Evolutionary conservation across 2,797 vertebrate genomes (phyloP).

Genomic region (Stomatorhinus walkeri): DNA sequence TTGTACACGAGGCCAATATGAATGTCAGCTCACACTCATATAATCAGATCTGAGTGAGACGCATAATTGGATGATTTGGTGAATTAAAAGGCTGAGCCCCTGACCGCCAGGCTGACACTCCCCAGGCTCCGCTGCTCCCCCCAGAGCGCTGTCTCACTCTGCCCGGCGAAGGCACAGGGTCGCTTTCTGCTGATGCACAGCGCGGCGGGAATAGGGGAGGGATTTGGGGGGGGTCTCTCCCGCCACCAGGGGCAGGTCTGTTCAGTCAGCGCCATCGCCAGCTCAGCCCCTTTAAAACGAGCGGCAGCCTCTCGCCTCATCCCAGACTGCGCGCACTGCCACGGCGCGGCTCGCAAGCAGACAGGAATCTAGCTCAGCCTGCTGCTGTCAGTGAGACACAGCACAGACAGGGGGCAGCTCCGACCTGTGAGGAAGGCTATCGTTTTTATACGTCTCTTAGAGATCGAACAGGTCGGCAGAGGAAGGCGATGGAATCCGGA

Average conservation of each 20-base stretch:
- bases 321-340: background rate
- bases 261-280: slow-evolving; percentile 44
- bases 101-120: slow-evolving; percentile 28
- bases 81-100: slow-evolving; percentile 27
- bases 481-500: slow-evolving; percentile 58
- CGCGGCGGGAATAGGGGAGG: slow-evolving; percentile 23
- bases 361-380: slow-evolving; percentile 20
- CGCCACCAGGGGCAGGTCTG: slow-evolving; percentile 34
- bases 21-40: slow-evolving; percentile 30
- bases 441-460: slow-evolving; percentile 41
- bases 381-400: slow-evolving; percentile 26
- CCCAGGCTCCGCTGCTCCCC: slow-evolving; percentile 48
- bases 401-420: slow-evolving; percentile 20
- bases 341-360: background rate
- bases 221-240: slow-evolving; percentile 42
- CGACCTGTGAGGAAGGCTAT: slow-evolving; percentile 39
- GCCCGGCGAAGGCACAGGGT: slow-evolving; percentile 37
- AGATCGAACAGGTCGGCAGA: slow-evolving; percentile 40
- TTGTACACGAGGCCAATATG: background rate
- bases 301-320: slow-evolving; percentile 27
- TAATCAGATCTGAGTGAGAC: slow-evolving; percentile 39
- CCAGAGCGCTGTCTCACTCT: slow-evolving; percentile 40
- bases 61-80: slow-evolving; percentile 37
- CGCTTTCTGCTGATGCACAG: slow-evolving; percentile 36
- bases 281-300: slow-evolving; percentile 23